A percentile compares a stretch with the other conserved stretches of the same genome.
Evolutionary conservation across 2,113 vertebrate genomes (phyloP).

Genomic region (Lampris incognitus): DNA sequence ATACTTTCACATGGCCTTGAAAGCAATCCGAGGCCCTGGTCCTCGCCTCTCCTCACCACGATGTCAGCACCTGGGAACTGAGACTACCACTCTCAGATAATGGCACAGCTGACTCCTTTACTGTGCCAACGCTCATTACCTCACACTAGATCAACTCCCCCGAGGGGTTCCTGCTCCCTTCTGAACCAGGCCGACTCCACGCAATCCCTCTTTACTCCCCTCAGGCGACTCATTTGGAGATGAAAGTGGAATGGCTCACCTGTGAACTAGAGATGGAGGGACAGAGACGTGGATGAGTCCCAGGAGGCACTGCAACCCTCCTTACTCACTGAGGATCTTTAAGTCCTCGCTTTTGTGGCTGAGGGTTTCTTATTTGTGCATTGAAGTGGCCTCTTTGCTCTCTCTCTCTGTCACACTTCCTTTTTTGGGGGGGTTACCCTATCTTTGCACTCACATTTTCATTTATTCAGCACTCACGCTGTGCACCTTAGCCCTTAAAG

Average conservation of each 20-base stretch:
- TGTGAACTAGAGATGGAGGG: conserved; percentile 34
- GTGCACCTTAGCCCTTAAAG: neutral
- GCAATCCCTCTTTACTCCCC: conserved; percentile 24
- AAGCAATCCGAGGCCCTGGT: conserved; percentile 25
- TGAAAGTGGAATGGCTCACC: conserved; percentile 54
- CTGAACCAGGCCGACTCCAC: neutral
- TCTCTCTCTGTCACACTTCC: conserved; percentile 10
- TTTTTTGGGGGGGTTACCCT: neutral
- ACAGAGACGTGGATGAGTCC: conserved; percentile 8
- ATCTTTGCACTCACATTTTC: conserved; percentile 6
- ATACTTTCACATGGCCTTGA: conserved; percentile 17
- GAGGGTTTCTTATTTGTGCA: neutral
- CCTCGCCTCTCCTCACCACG: conserved; percentile 9
- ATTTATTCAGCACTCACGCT: neutral
- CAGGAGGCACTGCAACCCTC: neutral
- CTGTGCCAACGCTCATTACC: conserved; percentile 52
- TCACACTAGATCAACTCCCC: conserved; percentile 37
- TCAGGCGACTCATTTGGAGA: conserved; percentile 43
- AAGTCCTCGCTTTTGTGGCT: neutral
- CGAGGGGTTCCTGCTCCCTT: conserved; percentile 3
- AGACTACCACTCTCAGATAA: conserved; percentile 63
- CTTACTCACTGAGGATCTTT: neutral
- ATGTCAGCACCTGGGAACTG: conserved; percentile 37
- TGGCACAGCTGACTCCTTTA: conserved; percentile 44
- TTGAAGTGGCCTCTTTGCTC: neutral